Conservation (phyloP, 2,113 vertebrate genomes). For the Strix aluco region DNA sequence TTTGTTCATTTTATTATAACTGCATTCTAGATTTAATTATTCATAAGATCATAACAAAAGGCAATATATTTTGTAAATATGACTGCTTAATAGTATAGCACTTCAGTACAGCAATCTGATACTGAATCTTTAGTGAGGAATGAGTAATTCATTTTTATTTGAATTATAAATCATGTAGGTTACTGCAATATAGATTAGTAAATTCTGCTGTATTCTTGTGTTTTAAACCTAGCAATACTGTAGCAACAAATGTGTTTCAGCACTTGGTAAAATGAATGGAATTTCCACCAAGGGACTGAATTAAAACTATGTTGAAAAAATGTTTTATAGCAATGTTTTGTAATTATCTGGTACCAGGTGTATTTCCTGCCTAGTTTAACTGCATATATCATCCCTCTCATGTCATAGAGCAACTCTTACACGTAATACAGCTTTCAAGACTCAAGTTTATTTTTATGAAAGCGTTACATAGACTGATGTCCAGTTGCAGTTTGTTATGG, state of each 20-base stretch:
- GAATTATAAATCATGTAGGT: conserved; percentile 1
- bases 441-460: background rate
- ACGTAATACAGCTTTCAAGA: background rate
- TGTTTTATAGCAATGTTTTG: background rate
- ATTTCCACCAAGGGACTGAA: background rate
- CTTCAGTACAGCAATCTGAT: background rate
- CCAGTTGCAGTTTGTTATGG: fast-evolving
- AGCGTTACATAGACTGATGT: background rate
- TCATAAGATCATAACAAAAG: conserved; percentile 15
- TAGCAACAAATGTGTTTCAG: background rate
- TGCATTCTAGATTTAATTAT: conserved; percentile 33
- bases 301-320: background rate
- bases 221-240: background rate
- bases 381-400: background rate
- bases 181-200: background rate
- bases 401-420: background rate
- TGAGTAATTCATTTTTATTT: background rate
- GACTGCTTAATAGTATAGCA: background rate
- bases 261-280: background rate
- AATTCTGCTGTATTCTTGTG: background rate
- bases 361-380: background rate
- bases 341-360: background rate
- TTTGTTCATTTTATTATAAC: conserved; percentile 24
- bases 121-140: background rate
- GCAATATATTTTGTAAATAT: conserved; percentile 19